Evolutionary conservation across 2,888 invertebrate genomes (phyloP), one percentile per base, ranked within the genome.

Genomic region (Andricus quercusramuli): DNA sequence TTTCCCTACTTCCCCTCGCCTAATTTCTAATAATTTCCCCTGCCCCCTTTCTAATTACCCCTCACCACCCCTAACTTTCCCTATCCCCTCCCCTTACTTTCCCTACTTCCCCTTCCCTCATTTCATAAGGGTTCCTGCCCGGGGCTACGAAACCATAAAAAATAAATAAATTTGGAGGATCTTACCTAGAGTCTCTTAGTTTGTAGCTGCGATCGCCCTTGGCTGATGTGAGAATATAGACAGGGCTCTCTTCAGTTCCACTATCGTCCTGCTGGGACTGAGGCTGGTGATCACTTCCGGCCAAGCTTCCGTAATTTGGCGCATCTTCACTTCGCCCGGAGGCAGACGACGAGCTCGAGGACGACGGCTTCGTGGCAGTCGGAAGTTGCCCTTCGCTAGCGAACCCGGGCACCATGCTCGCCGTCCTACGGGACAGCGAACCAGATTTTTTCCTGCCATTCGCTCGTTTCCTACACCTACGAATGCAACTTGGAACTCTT

Each of bases 121-220:
- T 32, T 6, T 37, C 37, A 8, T 37, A 37, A 9, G 37, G 8
- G 37, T 8, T 37, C 9, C 37, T 37, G 37, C 9, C 37, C 37
- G 8, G 37, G 37, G 37, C 37, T 37, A 37, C 37, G 37, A 37
- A 37, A 37, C 37, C 37, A 6, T 37, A 8, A 41, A 13, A 41
- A 41, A 59, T 64, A 66, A 62, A 77, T 67, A 29, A 29, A 70
- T 37, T n/a, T 47, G 22, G 29, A 66, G 25, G 77, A 79, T 65
- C 78, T 85, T 93, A 96, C 96, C 96, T 96, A 88, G 96, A 96
- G 91, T 96, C 96, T 89, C 96, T 95, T 84, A 96, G 94, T 91
- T 96, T 96, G 93, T 96, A 96, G 86, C 92, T 92, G 64, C 92
- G 90, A 78, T 92, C 92, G 56, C 92, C 92, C 77, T 93, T 93